Evolutionary conservation across 2,797 vertebrate genomes (phyloP), one percentile per base, ranked within the genome.

Genomic region (Garrulus glandarius): DNA sequence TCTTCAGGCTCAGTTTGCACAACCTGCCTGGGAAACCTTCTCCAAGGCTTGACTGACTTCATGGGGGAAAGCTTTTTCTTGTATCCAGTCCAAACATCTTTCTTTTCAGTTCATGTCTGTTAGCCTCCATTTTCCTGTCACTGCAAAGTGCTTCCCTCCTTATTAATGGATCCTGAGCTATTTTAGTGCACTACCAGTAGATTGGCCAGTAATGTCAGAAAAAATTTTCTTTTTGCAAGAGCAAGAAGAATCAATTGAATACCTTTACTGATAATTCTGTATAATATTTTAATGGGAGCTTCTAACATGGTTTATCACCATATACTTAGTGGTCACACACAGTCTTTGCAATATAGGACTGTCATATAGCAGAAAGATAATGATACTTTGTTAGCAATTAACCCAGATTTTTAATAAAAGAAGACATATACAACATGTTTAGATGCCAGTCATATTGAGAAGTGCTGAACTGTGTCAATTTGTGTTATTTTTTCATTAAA

Each of bases 401-500:
- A 70, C 44, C 22, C 5, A 11, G 83, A 32, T n/a, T 46, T 84
- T 55, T 56, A 47, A 70, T 49, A 41, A 53, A 79, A 70, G 39
- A 24, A 67, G 36, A 30, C 26, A 7, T 8, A 9, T 39, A 19
- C 22, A 34, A 7, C 84, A 49, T 72, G 29, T 72, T 81, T 88
- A 32, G 32, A 39, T 79, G 37, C 11, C 5, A 3, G 10, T 69
- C 34, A 49, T 55, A 67, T 46, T 79, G 27, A 76, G 34, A 82
- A 79, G 43, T 76, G 70, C 18, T 37, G 32, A 71, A 24, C 23
- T 94, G 27, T 77, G 37, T 71, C 43, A 64, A 10, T 72, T 43
- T 8, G 21, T 57, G 10, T 43, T 68, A 79, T 47, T 77, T 88
- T 89, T 94, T 78, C 72, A 94, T 95, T 84, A 88, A 84, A 95